Base-by-base conservation (phyloP, 92 coral and sea anemone genomes). In the Parazoanthus darwini region DNA sequence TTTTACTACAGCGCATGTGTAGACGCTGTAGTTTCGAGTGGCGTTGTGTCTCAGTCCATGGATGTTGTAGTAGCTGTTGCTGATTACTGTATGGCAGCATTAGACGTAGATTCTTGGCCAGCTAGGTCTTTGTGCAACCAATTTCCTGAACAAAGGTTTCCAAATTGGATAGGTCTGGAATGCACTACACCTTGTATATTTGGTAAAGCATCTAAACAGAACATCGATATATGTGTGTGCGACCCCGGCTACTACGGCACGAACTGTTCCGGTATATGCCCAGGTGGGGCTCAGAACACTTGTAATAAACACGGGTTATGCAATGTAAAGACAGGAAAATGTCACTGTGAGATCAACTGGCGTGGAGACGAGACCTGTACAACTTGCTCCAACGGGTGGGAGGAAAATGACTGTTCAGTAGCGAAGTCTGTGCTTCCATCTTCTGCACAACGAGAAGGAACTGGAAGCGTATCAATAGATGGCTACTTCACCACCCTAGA, bases 141-240 rank as follows among this genome's bases (percentile, higher is more conserved):
- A 1, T 90, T 92, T 56, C 93, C 91, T 16, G 94, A 88, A 85
- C 88, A 78, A 56, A 51, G 84, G 66, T 92, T 92, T 78, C 94
- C 93, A 48, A 84, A 90, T 46, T 92, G 94, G 94, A 92, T 92
- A 74, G 94, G 94, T 14, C 67, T 22, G 39, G 82, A 92, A 43
- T 92, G 94, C 50, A 79, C 90, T 36, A 66, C 59, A 2, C 90
- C 88, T 5, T 92, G 94, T 76, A 39, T 90, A 42, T 92, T 92
- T 88, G 94, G 94, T 37, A 84, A 56, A 86, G 88, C 85, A 39
- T 86, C 85, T 14, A 43, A 54, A 51, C 23, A 88, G 36, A 63
- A 92, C 71, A 71, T 74, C 54, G 88, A 90, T 42, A 77, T 78
- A 48, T 92, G 94, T 70, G 89, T 77, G 56, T 92, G 94, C 70